Evolutionary conservation across 2,888 invertebrate genomes (phyloP), one percentile per base, ranked within the genome.

Genomic region (Xestia rhomboidea): DNA sequence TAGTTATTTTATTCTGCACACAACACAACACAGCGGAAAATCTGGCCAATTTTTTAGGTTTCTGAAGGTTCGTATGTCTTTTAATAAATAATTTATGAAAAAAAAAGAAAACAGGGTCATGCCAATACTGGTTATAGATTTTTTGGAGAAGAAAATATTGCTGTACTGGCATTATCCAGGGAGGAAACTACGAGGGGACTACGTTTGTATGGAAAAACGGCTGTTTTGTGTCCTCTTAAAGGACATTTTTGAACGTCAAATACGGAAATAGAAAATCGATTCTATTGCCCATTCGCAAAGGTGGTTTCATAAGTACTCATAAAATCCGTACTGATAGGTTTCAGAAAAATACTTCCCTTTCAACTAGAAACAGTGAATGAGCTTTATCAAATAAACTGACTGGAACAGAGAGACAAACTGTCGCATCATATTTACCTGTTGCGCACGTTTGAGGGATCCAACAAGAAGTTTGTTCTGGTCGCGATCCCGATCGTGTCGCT

Each of bases 401-500:
- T 15, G 3, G 2, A 66, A 46, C 38, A 38, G 6, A 27, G 0
- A 66, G 4, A 21, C 21, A 67, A 27, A 46, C 21, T 67, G 13
- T 15, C 4, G 57, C 57, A 27, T 57, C 15, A 15, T 27, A 60
- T 60, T 60, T 77, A 73, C 73, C 94, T 97, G 97, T 69, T 97
- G 97, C 4, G 97, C 94, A 15, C 97, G 96, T 88, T 96, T 96
- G 68, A 96, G 93, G 1, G 96, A 96, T 0, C 91, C 95, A 27
- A 97, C 96, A 7, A 97, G 94, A 68, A 97, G 92, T 82, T 96
- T 96, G 87, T 96, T 95, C 84, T 97, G 97, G 83, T 98, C 98
- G 75, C 98, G 97, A 90, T 99, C 99, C 86, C 98, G 97, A 89
- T 99, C 99, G 91, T 98, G 97, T 1, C 98, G 97, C 91, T 99